Percentiles rank a stretch among this genome's conserved stretches.
These are phyloP conservation scores for Illadopsis cleaveri DNA, from an alignment of 2,113 vertebrate genomes.

Conservation along the genomic window DNA sequence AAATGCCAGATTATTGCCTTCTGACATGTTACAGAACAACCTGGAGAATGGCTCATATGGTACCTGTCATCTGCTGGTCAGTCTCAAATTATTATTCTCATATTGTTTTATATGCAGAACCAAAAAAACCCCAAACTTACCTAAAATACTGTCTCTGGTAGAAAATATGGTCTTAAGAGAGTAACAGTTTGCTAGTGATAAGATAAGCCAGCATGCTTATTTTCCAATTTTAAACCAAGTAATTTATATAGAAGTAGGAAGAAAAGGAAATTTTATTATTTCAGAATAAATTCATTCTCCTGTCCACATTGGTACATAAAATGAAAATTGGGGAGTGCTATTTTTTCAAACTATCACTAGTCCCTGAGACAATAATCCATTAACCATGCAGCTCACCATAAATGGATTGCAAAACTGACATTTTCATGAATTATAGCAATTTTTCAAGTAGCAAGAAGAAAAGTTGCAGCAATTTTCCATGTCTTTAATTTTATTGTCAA, in stretches of 20 bases:
- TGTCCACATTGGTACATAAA: conserved; percentile 42
- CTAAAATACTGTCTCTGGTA: neutral
- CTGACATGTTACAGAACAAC: neutral
- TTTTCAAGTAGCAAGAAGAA: conserved; percentile 63
- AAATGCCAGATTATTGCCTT: neutral
- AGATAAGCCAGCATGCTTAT: neutral
- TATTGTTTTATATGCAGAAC: neutral
- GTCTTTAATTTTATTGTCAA: conserved; percentile 74
- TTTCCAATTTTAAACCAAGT: conserved; percentile 34
- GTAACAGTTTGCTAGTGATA: conserved; percentile 2
- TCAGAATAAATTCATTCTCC: conserved; percentile 51
- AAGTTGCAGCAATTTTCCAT: conserved; percentile 62
- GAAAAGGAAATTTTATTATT: conserved; percentile 53
- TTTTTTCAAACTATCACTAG: conserved; percentile 48
- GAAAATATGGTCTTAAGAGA: neutral
- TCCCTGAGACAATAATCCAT: conserved; percentile 54
- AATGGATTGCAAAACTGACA: conserved; percentile 45
- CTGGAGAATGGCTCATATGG: neutral
- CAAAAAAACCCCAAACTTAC: fast-evolving
- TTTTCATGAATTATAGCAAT: conserved; percentile 56
- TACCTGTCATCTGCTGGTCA: neutral
- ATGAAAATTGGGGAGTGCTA: conserved; percentile 16
- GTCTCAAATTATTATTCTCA: neutral
- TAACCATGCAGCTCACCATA: conserved; percentile 49
- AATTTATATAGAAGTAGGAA: conserved; percentile 17